Evolutionary conservation across 2,888 invertebrate genomes (phyloP), one percentile per base, ranked within the genome.

Genomic region (Anthoptus insignis): DNA sequence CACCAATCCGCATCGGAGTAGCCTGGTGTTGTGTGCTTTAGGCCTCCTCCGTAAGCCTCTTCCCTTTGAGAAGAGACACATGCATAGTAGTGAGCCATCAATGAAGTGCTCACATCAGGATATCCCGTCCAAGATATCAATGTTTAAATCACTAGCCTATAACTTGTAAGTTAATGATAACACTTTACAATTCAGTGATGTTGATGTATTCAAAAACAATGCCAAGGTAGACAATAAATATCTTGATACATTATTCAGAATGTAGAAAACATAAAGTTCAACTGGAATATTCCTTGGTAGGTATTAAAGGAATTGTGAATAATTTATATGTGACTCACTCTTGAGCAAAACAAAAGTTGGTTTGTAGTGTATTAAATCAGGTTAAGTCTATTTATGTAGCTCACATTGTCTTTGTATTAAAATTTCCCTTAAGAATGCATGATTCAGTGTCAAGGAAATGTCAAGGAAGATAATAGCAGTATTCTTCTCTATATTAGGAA

Each of bases 241-340:
- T 29, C 39, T 16, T 39, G 0, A 63, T 63, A 50, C 56, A 63
- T 63, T 39, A 63, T 63, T 63, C 56, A 63, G 37, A 6, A 5
- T 63, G 53, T 52, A 34, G 45, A 63, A 57, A 57, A 57, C 27
- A 39, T 57, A 39, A 54, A 49, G 13, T 27, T 27, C 29, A 27
- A 50, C 34, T 50, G 37, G 61, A 63, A 57, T 50, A 45, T 57
- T 57, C 47, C 39, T 42, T 39, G 27, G 57, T 64, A 42, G 21
- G 22, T 63, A 29, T 45, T 39, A 21, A 29, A 50, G 19, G 56
- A 57, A 57, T 57, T 63, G 21, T 39, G 45, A 61, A 61, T 61
- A 57, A 57, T 56, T 24, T 56, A 49, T 7, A 27, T 37, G 56
- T 63, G 63, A 63, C 56, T 63, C 63, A 63, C 7, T 3, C 37